Percentiles rank a stretch among this genome's conserved stretches.
These are phyloP conservation scores for Oxystoma pomonae DNA, from an alignment of 2,888 invertebrate species.

Conservation along the genomic window DNA sequence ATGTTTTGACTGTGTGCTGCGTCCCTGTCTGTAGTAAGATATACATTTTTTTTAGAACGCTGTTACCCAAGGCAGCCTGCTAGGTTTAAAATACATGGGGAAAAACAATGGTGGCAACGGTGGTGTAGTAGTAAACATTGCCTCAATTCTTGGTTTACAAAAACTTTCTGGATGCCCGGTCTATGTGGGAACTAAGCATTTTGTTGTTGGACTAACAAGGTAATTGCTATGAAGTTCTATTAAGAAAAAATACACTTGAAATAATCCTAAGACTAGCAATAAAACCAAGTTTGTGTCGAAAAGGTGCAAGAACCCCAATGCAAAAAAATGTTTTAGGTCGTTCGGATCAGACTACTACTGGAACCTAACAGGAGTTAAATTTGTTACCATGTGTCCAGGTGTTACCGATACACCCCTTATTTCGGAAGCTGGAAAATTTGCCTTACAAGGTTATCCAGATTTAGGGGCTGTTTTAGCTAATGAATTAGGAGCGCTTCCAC, in stretches of 20 bases:
- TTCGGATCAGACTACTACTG: slow-evolving; percentile 44
- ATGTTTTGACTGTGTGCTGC: no score
- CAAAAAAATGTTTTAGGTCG: slow-evolving; percentile 39
- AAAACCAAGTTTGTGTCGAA: no score
- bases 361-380: slow-evolving; percentile 43
- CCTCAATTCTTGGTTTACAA: slow-evolving; percentile 58
- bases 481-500: slow-evolving; percentile 38
- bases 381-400: slow-evolving; percentile 48
- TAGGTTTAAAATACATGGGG: slow-evolving; percentile 57
- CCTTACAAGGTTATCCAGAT: slow-evolving; percentile 31
- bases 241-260: no score
- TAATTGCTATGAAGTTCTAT: no score
- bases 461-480: slow-evolving; percentile 34
- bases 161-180: slow-evolving; percentile 53
- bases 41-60: slow-evolving; percentile 49
- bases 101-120: slow-evolving; percentile 57
- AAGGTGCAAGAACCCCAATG: no score
- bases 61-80: slow-evolving; percentile 49
- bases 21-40: no score
- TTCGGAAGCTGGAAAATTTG: slow-evolving; percentile 34
- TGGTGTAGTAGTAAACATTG: slow-evolving; percentile 64
- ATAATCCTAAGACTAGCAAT: no score
- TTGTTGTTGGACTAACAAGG: slow-evolving; percentile 52
- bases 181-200: slow-evolving; percentile 59
- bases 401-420: slow-evolving; percentile 45